Evolutionary conservation across 2,113 vertebrate genomes (phyloP), one percentile per base, ranked within the genome.

Genomic region (Hippolais icterina): DNA sequence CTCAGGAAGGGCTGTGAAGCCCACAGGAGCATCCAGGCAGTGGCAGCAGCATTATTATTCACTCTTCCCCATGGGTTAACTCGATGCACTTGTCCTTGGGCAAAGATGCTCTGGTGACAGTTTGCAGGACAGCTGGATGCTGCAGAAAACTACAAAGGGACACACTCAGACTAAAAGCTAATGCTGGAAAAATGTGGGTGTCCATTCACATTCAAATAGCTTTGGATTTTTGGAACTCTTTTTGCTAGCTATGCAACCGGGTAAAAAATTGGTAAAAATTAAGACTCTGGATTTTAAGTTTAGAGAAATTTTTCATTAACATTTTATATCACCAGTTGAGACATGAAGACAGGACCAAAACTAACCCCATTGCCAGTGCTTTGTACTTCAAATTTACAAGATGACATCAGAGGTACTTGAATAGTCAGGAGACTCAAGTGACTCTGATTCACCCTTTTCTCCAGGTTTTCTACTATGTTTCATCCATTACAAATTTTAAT

Each of bases 21-120:
- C 50, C 42, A 28, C 14, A 19, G 76, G 20, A 65, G 7, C 25
- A 53, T 7, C 25, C 66, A 80, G 46, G 14, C 27, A 57, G 21
- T 2, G 3, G 18, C 27, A 71, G 15, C 27, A 68, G 7, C 17
- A 71, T 1, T 9, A 12, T 60, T 87, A 75, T 78, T 22, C 71
- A 59, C 29, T 50, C 42, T 68, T 12, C 4, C 35, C 52, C 25
- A 11, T 10, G 11, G 59, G 20, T 70, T 69, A 72, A 61, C 12
- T 42, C 0, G 0, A 21, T 27, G 27, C 5, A 12, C 19, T 57
- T 70, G 31, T 49, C 29, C 35, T 33, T 42, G 29, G 35, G 11
- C 25, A 77, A 74, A 78, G 39, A 53, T 29, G 35, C 6, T 78
- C 27, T 17, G 29, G 28, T 39, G 33, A 37, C 24, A 42, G 33